Conservation (phyloP, 2,797 vertebrate species). For the Hydrocynus forskahlii region DNA sequence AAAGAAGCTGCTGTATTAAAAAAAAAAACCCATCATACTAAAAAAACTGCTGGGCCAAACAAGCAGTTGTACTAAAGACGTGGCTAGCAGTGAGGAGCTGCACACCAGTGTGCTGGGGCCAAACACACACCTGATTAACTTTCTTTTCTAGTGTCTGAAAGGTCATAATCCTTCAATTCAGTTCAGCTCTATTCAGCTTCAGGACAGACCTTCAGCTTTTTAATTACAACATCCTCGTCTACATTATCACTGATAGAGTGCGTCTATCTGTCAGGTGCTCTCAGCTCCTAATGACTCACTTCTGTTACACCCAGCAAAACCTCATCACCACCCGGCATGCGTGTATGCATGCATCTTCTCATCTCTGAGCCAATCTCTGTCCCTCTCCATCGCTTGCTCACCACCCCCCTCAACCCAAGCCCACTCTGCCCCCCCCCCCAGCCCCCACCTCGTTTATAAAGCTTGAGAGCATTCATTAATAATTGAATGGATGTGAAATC, state of each 20-base stretch:
- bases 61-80: too few species aligned
- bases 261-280: background rate
- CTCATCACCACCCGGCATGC: background rate
- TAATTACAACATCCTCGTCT: background rate
- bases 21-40: too few species aligned
- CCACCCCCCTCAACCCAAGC: background rate
- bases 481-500: slow-evolving; percentile 68
- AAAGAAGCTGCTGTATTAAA: too few species aligned
- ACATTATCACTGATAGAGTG: background rate
- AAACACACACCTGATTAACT: background rate
- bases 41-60: too few species aligned
- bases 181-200: background rate
- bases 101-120: too few species aligned
- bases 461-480: slow-evolving; percentile 69
- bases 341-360: background rate
- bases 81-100: too few species aligned
- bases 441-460: slow-evolving; percentile 48
- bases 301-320: slow-evolving; percentile 10
- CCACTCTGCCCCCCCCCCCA: background rate
- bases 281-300: slow-evolving; percentile 1
- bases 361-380: slow-evolving; percentile 14
- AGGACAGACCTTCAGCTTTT: background rate
- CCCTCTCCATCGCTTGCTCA: slow-evolving; percentile 12
- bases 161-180: background rate
- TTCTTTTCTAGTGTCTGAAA: background rate